phyloP scores from a whole-genome alignment of 2,797 vertebrate species.

The Neomorphus geoffroyi region DNA sequence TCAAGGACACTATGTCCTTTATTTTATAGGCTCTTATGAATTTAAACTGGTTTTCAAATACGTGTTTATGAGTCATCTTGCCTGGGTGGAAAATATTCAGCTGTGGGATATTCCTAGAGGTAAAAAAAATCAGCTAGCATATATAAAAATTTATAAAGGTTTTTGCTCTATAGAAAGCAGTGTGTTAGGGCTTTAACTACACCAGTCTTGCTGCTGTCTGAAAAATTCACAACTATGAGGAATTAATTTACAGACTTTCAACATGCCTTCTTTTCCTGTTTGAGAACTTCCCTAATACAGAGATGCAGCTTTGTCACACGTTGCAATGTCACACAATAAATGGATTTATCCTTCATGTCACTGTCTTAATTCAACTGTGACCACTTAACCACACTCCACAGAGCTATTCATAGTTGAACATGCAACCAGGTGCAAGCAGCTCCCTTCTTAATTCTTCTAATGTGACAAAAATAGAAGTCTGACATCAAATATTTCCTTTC shows the following conservation, averaged over 20 bases:
- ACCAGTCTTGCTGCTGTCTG: background rate
- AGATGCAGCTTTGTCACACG: background rate
- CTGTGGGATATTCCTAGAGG: background rate
- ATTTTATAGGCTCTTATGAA: background rate
- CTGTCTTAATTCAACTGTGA: background rate
- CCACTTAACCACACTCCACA: background rate
- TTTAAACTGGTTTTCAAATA: conserved; percentile 24
- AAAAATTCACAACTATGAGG: background rate
- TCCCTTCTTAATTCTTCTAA: background rate
- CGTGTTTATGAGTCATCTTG: background rate
- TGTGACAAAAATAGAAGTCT: background rate
- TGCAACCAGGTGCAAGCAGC: background rate
- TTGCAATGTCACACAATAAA: background rate
- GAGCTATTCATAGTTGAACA: background rate
- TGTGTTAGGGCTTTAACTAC: background rate
- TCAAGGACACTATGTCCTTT: background rate
- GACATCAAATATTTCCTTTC: background rate
- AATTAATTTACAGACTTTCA: background rate
- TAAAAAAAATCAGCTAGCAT: background rate
- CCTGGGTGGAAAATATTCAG: background rate
- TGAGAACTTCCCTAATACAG: background rate
- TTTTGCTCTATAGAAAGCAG: background rate
- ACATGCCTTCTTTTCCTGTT: background rate
- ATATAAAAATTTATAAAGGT: background rate
- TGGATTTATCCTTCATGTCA: background rate